Conservation (phyloP, 2,113 vertebrate genomes). For the Lepus europaeus region DNA sequence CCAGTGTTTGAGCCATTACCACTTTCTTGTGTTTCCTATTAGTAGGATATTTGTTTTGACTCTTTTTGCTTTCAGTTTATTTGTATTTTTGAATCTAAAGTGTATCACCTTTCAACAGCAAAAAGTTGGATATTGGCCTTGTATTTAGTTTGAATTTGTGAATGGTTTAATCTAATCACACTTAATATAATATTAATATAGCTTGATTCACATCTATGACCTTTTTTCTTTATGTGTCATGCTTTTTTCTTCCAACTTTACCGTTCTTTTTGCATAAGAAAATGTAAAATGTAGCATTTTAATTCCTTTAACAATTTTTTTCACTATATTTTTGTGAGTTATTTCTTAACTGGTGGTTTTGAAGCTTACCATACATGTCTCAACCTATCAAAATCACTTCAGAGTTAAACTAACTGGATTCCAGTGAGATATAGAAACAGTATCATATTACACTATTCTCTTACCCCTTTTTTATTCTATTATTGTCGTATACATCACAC, state of each 20-base stretch:
- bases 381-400: neutral
- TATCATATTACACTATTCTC: neutral
- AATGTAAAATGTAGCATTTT: neutral
- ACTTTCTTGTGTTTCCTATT: neutral
- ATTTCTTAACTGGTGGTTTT: neutral
- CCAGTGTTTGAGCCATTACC: neutral
- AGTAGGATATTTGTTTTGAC: neutral
- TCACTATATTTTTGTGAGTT: neutral
- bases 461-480: neutral
- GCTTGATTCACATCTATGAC: neutral
- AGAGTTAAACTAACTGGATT: neutral
- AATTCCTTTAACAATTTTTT: neutral
- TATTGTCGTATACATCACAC: neutral
- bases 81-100: neutral
- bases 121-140: neutral
- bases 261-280: neutral
- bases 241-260: neutral
- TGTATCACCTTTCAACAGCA: neutral
- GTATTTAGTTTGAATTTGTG: neutral
- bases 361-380: neutral
- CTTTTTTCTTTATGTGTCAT: neutral
- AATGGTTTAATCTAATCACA: neutral
- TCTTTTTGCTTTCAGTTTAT: neutral
- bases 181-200: neutral
- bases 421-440: neutral